These are phyloP conservation scores for Sebastes jordani DNA, from an alignment of 2,797 vertebrate species.

Conservation along the genomic window DNA sequence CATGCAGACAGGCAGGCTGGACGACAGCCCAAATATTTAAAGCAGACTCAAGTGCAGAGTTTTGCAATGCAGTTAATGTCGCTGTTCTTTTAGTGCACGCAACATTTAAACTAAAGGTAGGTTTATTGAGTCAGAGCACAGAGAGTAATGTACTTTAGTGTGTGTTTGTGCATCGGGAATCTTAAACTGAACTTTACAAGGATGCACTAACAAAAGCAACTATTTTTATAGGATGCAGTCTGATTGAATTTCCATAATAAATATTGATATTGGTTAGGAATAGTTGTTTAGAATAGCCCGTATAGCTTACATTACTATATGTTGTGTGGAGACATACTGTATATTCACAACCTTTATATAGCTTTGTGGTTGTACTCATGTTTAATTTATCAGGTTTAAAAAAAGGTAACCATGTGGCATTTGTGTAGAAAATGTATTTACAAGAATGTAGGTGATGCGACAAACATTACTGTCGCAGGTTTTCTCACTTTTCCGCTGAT, in stretches of 20 bases:
- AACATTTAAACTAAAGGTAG: background rate
- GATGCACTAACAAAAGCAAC: constrained; percentile 4
- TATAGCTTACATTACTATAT: no score
- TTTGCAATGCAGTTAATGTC: constrained; percentile 27
- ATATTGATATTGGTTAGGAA: background rate
- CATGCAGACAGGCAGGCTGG: constrained; percentile 40
- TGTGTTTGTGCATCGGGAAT: background rate
- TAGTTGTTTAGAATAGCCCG: background rate
- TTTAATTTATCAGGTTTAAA: background rate
- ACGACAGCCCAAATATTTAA: constrained; percentile 53
- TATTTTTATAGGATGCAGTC: background rate
- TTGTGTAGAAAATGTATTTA: background rate
- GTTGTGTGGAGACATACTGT: background rate
- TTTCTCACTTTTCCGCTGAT: background rate
- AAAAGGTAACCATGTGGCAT: background rate
- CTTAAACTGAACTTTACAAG: constrained; percentile 13
- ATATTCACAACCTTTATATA: background rate
- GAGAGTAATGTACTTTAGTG: background rate
- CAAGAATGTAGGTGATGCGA: no score
- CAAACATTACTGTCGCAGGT: background rate
- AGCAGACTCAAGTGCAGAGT: constrained; percentile 25
- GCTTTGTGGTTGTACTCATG: background rate
- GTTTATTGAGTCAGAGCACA: constrained; percentile 7
- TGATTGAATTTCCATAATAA: background rate
- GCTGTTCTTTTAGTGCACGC: background rate